Percentiles rank a stretch among this genome's conserved stretches.
Conservation (phyloP, 2,888 invertebrate genomes). For the Aleiodes leptofemur region DNA sequence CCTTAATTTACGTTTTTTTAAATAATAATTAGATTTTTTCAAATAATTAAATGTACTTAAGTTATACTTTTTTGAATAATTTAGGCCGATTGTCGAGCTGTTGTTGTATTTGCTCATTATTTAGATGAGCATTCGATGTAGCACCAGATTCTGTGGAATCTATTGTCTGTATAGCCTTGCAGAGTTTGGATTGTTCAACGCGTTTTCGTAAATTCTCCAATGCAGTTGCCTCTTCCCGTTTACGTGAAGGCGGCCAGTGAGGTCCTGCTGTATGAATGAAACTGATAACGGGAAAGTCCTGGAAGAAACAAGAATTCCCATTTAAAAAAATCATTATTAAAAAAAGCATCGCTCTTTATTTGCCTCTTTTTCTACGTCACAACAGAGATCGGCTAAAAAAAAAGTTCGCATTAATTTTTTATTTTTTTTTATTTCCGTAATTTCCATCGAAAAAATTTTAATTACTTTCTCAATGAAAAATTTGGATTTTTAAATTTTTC, state of each 20-base stretch:
- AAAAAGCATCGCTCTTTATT: too few relatives aligned
- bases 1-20: too few relatives aligned
- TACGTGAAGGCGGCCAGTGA: constrained; percentile 80
- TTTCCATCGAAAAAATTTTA: too few relatives aligned
- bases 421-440: too few relatives aligned
- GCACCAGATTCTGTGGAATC: constrained; percentile 70
- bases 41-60: constrained; percentile 5
- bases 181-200: constrained; percentile 79
- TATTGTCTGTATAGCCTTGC: constrained; percentile 76
- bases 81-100: constrained; percentile 83
- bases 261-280: constrained; percentile 71
- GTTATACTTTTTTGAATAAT: constrained; percentile 78
- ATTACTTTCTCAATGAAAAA: too few relatives aligned
- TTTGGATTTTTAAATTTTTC: too few relatives aligned
- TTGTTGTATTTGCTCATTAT: constrained; percentile 72
- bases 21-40: too few relatives aligned
- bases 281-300: constrained; percentile 65
- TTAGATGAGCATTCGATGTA: constrained; percentile 65
- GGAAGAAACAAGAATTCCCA: neutral
- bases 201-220: constrained; percentile 84
- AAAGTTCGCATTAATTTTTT: too few relatives aligned
- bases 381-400: too few relatives aligned
- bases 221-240: constrained; percentile 83
- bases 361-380: neutral
- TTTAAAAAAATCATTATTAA: neutral